Base-by-base conservation (phyloP, 2,888 invertebrate species). In the Chydorus sphaericus region DNA sequence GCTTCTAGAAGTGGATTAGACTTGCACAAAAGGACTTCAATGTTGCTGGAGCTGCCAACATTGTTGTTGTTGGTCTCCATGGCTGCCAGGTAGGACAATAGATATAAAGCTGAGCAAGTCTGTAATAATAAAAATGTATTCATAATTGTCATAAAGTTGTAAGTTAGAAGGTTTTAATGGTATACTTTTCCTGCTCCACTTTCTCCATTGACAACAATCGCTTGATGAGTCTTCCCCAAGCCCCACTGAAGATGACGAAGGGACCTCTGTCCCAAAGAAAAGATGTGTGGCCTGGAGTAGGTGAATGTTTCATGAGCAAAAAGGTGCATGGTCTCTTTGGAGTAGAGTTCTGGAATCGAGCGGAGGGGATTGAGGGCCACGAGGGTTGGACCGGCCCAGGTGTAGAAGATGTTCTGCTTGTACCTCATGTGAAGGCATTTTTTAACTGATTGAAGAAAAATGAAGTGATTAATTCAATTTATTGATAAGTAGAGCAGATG, bases 101-200 rank as follows among this genome's bases (percentile, higher is more conserved):
- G 67, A 55, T 67, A 65, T 48, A 65, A 66, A 4, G 70, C 69
- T 16, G 70, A 70, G 59, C 66, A 70, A 2, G 71, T 72, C 64
- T 63, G 58, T 2, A 53, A 48, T n/a, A n/a, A n/a, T n/a, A n/a
- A 30, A 37, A 11, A 18, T 2, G 18, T 54, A 23, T 37, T 26
- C 23, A 38, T n/a, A n/a, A n/a, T n/a, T n/a, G n/a, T n/a, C 4
- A 16, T n/a, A 36, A n/a, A 36, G 6, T 16, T 2, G n/a, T n/a
- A n/a, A n/a, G n/a, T n/a, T n/a, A n/a, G 6, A 30, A 8, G 29
- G 18, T 14, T 29, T 37, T 4, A 52, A 28, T n/a, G n/a, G n/a
- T n/a, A n/a, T 60, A 62, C 63, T 61, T 72, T 72, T 38, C 71
- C 72, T 3, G 71, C 67, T 18, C 71, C 71, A 54, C 71, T 71